Evolutionary conservation across 2,888 invertebrate genomes (phyloP).

Genomic region (Drosophila prolongata): DNA sequence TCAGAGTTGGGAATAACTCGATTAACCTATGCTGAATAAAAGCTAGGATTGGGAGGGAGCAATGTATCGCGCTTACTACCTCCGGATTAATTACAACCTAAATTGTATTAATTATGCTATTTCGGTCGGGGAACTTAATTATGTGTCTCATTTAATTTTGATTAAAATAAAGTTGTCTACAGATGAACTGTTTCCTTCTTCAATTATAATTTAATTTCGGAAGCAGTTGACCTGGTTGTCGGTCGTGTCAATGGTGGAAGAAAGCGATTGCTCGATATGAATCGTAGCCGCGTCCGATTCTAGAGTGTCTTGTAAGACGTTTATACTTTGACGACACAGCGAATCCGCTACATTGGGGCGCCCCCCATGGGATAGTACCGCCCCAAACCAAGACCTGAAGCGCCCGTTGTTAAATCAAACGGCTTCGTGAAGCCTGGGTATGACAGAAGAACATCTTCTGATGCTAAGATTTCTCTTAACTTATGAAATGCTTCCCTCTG

Average conservation of each 20-base stretch:
- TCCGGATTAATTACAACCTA: background rate
- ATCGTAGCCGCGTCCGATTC: background rate
- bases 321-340: background rate
- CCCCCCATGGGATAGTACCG: background rate
- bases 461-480: background rate
- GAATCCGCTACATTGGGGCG: slow-evolving; percentile 1
- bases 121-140: background rate
- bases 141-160: background rate
- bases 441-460: background rate
- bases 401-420: background rate
- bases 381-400: background rate
- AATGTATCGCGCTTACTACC: background rate
- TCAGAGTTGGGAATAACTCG: too few relatives aligned
- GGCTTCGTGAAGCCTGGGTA: background rate
- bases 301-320: background rate
- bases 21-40: background rate
- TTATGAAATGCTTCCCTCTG: background rate
- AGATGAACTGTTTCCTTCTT: background rate
- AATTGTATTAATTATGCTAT: background rate
- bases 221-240: slow-evolving; percentile 5
- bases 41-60: background rate
- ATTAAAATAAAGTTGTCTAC: background rate
- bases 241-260: background rate
- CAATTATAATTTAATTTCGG: background rate
- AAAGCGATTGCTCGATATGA: background rate